These are phyloP conservation scores for Aleiodes testaceus DNA, from an alignment of 2,888 invertebrate species.

Conservation along the genomic window DNA sequence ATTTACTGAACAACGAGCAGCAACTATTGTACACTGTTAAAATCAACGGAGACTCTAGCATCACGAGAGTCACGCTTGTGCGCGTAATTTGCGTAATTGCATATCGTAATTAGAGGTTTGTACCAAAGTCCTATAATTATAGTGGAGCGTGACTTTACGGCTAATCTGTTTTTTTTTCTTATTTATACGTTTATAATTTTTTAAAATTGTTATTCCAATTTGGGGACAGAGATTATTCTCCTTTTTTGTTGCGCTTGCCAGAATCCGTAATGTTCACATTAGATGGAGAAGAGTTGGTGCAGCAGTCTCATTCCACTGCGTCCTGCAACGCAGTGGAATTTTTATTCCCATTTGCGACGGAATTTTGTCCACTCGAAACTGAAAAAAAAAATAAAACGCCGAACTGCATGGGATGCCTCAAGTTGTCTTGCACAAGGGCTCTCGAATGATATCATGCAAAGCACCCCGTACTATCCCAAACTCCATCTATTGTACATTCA, in stretches of 20 bases:
- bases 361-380: slow-evolving; percentile 7
- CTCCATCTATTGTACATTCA: slow-evolving; percentile 18
- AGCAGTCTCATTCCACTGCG: no score
- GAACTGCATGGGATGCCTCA: slow-evolving; percentile 26
- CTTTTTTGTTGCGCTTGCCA: no score
- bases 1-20: neutral
- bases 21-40: neutral
- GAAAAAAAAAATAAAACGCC: neutral
- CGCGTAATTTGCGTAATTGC: slow-evolving; percentile 55
- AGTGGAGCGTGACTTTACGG: slow-evolving; percentile 24
- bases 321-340: no score
- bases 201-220: no score
- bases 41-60: slow-evolving; percentile 18
- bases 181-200: no score
- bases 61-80: slow-evolving; percentile 44
- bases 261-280: no score
- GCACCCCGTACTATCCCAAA: slow-evolving; percentile 44
- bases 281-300: no score
- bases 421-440: slow-evolving; percentile 30
- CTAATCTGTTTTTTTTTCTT: neutral
- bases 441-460: slow-evolving; percentile 49
- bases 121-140: slow-evolving; percentile 52
- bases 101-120: slow-evolving; percentile 50
- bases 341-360: no score
- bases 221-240: no score